Evolutionary conservation across 2,113 vertebrate species (phyloP).

Genomic region (Varanus komodoensis): DNA sequence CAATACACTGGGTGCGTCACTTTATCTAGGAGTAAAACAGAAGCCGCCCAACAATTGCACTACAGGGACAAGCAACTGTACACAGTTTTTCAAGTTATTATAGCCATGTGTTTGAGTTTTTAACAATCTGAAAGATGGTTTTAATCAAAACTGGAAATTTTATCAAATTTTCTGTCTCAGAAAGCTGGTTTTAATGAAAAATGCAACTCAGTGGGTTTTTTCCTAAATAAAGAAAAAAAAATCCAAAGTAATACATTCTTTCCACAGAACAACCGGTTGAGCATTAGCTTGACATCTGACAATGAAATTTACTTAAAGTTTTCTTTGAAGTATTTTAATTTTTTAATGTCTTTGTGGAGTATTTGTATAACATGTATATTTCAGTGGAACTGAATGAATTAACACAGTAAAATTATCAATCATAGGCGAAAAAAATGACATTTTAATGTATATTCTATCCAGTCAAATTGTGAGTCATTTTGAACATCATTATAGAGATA

Average conservation of each 20-base stretch:
- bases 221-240: conserved; percentile 76
- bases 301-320: conserved; percentile 82
- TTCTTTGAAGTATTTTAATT: conserved; percentile 84
- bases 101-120: conserved; percentile 71
- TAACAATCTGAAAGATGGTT: conserved; percentile 71
- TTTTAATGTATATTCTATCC: conserved; percentile 86
- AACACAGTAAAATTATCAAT: conserved; percentile 81
- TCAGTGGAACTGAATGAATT: conserved; percentile 85
- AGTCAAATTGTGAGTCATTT: conserved; percentile 93
- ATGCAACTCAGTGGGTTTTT: conserved; percentile 78
- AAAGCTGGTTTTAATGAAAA: conserved; percentile 80
- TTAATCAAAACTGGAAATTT: conserved; percentile 68
- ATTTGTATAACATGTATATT: conserved; percentile 89
- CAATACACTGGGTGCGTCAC: conserved; percentile 49
- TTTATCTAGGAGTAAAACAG: conserved; percentile 56
- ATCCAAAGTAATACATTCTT: conserved; percentile 84
- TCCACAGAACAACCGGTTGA: conserved; percentile 77
- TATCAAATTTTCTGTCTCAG: conserved; percentile 77
- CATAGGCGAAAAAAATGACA: conserved; percentile 79
- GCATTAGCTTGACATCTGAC: conserved; percentile 81
- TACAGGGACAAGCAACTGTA: conserved; percentile 50
- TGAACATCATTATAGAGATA: conserved; percentile 97
- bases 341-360: conserved; percentile 85
- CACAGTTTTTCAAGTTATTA: conserved; percentile 63
- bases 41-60: conserved; percentile 60